Base-by-base conservation (phyloP, 30 jellyfish, hydroid and myxozoan genomes). In the Aurelia sp. region DNA sequence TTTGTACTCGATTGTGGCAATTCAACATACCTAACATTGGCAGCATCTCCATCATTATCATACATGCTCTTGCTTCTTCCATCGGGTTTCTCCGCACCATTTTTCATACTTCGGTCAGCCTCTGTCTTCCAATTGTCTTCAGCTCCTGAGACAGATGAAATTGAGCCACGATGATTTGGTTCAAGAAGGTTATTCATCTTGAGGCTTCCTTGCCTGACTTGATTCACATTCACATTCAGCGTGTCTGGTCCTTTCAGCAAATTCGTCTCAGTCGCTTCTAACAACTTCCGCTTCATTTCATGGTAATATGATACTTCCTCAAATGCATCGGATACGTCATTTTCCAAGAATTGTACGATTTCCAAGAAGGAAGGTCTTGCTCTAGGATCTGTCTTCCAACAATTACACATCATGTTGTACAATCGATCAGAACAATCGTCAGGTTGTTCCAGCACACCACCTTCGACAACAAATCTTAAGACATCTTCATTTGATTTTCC, bases 401-500 rank as follows among this genome's bases (percentile, higher is more conserved):
- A 94, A 74, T 80, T 78, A 64, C 84, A 27, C 98, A 94, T 94
- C 86, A 94, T 78, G 55, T 94, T 87, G 70, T 82, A 82, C 80
- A 94, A 51, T 13, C 95, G 97, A 58, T 78, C 85, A 19, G 96
- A 83, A 85, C 96, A 82, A 44, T 84, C 93, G n/a, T 83, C 96
- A 24, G 98, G 97, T 48, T 89, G 90, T 16, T 88, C 98, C 64
- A 94, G 73, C 52, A 73, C 82, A 55, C 98, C 98, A 30, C 96
- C 93, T 67, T 72, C 92, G 55, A 94, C 81, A n/a, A 94, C 97
- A 62, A 94, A 94, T 30, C 92, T 70, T 40, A 94, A 67, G 7
- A 94, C 98, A 38, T 94, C 97, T 69, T 88, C 98, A 61, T 94
- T 88, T 12, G 98, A 88, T 72, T 94, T 88, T 15, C 98, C 98